Conservation (phyloP, 2,888 invertebrate species). For the Odontocerum albicorne region DNA sequence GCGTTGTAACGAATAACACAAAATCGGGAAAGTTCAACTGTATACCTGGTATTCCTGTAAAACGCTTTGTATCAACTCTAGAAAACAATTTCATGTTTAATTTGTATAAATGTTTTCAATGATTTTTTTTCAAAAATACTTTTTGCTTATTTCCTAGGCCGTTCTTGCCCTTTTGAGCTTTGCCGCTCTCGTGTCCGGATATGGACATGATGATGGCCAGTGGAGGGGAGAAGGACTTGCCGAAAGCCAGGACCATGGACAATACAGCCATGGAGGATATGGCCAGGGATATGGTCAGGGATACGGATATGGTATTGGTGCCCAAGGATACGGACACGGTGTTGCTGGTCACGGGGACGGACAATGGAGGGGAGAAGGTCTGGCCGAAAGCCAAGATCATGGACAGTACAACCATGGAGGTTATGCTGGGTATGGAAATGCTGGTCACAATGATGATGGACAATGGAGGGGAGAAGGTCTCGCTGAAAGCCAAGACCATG, state of each 20-base stretch:
- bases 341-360: constrained; percentile 20
- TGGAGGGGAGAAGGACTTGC: constrained; percentile 26
- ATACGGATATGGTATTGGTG: constrained; percentile 18
- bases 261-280: too few relatives aligned
- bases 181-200: too few relatives aligned
- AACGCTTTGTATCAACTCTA: too few relatives aligned
- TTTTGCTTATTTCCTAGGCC: too few relatives aligned
- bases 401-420: constrained; percentile 10
- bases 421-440: constrained; percentile 2
- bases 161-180: too few relatives aligned
- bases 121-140: too few relatives aligned
- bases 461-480: constrained; percentile 24
- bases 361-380: constrained; percentile 16
- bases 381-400: constrained; percentile 11
- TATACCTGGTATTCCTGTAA: too few relatives aligned
- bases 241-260: constrained; percentile 25
- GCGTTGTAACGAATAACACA: too few relatives aligned
- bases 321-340: constrained; percentile 5
- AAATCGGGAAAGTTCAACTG: too few relatives aligned
- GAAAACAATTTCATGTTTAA: too few relatives aligned
- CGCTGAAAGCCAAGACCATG: constrained; percentile 22
- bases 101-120: too few relatives aligned
- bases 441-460: constrained; percentile 20
- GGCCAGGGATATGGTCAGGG: constrained; percentile 11
- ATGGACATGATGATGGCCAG: constrained; percentile 24